These are phyloP conservation scores for Volucella inanis DNA, from an alignment of 2,888 invertebrate genomes.

Conservation along the genomic window DNA sequence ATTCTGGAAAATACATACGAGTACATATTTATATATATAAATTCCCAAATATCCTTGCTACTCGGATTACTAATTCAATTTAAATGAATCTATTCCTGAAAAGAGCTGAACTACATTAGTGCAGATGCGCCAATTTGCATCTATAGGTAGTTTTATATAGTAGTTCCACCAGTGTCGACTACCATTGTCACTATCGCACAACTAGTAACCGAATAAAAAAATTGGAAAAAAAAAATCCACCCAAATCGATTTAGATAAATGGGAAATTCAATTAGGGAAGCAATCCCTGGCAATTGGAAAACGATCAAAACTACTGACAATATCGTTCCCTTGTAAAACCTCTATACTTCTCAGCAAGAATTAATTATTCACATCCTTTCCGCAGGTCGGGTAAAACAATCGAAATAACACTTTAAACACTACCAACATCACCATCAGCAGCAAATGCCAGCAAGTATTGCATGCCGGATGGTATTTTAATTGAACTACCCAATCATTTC, in stretches of 20 bases:
- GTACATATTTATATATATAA: no score
- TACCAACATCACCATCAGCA: not conserved
- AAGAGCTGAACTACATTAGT: no score
- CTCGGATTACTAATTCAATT: no score
- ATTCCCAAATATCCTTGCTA: no score
- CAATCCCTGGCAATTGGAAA: conserved; percentile 54
- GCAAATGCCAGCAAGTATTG: not conserved
- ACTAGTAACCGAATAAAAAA: no score
- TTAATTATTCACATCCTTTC: conserved; percentile 70
- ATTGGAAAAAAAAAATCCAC: no score
- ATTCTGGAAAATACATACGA: no score
- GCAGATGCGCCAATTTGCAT: no score
- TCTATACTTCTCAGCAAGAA: conserved; percentile 53
- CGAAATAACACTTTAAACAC: conserved; percentile 34
- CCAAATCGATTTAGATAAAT: conserved; percentile 24
- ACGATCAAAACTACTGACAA: conserved; percentile 40
- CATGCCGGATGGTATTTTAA: conserved; percentile 62
- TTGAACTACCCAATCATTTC: conserved; percentile 72
- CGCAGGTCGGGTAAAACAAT: conserved; percentile 42
- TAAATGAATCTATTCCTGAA: no score
- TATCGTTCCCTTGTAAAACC: conserved; percentile 43
- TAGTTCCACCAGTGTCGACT: no score
- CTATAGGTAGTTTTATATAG: no score
- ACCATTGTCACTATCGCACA: no score
- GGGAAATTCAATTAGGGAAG: conserved; percentile 62